These are phyloP conservation scores for Rachycentron canadum DNA, from an alignment of 2,797 vertebrate species.

Conservation along the genomic window DNA sequence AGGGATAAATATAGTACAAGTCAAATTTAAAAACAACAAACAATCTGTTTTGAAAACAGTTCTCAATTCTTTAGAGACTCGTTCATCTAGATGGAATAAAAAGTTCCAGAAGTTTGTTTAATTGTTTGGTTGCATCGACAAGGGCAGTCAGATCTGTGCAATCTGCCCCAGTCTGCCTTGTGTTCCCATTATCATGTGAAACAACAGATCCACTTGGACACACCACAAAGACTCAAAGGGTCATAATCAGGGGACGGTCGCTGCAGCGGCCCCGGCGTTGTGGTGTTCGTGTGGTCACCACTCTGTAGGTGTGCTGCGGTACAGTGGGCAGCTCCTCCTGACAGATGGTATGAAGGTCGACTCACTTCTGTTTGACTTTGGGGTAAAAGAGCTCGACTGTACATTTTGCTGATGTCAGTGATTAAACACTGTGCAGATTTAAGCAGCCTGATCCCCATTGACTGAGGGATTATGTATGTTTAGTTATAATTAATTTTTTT, in stretches of 20 bases:
- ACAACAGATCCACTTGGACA: no score
- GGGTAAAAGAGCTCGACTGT: slow-evolving; percentile 1
- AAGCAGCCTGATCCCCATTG: background rate
- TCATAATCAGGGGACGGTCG: background rate
- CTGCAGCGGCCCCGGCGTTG: background rate
- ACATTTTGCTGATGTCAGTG: slow-evolving; percentile 31
- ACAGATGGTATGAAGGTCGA: slow-evolving; percentile 60
- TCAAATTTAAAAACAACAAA: background rate
- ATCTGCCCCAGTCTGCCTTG: no score
- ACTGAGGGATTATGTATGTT: background rate
- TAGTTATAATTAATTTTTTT: background rate
- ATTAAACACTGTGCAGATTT: slow-evolving; percentile 10
- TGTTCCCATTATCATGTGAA: no score
- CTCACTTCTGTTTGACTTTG: slow-evolving; percentile 23
- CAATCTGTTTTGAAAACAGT: background rate
- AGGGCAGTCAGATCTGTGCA: no score
- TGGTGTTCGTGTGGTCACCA: background rate
- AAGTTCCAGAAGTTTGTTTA: slow-evolving; percentile 10
- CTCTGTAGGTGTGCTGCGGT: slow-evolving; percentile 8
- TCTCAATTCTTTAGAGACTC: slow-evolving; percentile 29
- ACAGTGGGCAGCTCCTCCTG: background rate
- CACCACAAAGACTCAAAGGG: background rate
- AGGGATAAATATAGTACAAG: slow-evolving; percentile 11
- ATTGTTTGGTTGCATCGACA: slow-evolving; percentile 15
- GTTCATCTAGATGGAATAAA: slow-evolving; percentile 16